Evolutionary conservation across 2,888 invertebrate species (phyloP), one percentile per base, ranked within the genome.

Genomic region (Urechis unicinctus): DNA sequence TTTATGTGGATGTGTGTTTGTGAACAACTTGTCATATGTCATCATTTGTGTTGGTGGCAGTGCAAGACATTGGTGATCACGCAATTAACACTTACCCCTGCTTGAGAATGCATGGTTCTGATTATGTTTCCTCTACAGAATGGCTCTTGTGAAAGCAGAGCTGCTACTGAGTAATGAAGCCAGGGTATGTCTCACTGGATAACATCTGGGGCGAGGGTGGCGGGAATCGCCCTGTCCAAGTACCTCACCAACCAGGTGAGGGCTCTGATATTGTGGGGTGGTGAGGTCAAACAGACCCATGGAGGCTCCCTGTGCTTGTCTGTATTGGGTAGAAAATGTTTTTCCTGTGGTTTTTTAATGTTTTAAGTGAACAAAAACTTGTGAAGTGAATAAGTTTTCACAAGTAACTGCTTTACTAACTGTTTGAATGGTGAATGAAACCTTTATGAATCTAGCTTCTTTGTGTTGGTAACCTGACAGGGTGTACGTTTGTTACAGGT

Each of bases 201-300:
- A 93, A 90, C 74, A 91, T 94, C 6, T 94, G 94, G 94, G 93
- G 93, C 2, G 88, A 89, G 56, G 91, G 91, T 1, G 93, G 93
- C 1, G 92, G 92, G 3, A 83, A 89, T 72, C 83, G 92, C 74
- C 94, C 94, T 2, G 93, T 93, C 52, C 52, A 90, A 91, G 78
- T 88, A 86, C 60, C 85, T 94, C 62, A 88, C 90, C 64, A 85
- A 88, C 65, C 75, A 79, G 72, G 79, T 78, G 54, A 59, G 62
- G 57, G 22, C 22, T 25, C 1, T 9, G 2, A 13, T 25, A 9
- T 21, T 31, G 24, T 21, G 22, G n/a, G n/a, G n/a, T n/a, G n/a
- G n/a, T n/a, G n/a, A n/a, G 58, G 21, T n/a, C n/a, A n/a, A n/a
- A n/a, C n/a, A n/a, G n/a, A n/a, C n/a, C n/a, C n/a, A n/a, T n/a